Evolutionary conservation across 2,797 vertebrate species (phyloP).

Genomic region (Leucoraja ocellata): DNA sequence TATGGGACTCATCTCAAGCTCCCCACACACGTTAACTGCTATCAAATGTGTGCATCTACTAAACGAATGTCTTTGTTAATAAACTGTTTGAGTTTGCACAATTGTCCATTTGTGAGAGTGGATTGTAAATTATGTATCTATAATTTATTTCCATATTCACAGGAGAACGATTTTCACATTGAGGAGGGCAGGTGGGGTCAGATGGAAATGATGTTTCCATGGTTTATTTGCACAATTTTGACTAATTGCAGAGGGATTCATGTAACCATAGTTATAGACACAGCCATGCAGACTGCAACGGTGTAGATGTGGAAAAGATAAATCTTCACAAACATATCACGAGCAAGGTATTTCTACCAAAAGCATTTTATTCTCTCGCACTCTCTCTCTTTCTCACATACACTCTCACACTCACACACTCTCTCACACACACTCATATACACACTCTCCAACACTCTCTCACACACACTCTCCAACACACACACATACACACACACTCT

Average conservation of each 20-base stretch:
- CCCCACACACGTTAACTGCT: neutral
- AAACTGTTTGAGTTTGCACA: neutral
- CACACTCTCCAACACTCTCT: too few relatives aligned
- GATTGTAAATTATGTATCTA: neutral
- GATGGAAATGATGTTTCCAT: conserved; percentile 38
- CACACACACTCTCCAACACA: too few relatives aligned
- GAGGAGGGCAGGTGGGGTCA: neutral
- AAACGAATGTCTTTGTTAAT: neutral
- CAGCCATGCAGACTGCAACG: neutral
- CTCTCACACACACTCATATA: too few relatives aligned
- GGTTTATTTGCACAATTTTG: neutral
- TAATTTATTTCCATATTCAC: neutral
- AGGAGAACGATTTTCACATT: neutral
- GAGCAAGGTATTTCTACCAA: conserved; percentile 57
- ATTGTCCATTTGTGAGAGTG: neutral
- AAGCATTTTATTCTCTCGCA: conserved; percentile 44
- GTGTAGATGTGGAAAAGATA: conserved; percentile 12
- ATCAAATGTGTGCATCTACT: neutral
- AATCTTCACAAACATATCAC: conserved; percentile 57
- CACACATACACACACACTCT: conserved; percentile 43
- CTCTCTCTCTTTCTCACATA: too few relatives aligned
- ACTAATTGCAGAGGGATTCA: neutral
- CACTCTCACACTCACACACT: too few relatives aligned
- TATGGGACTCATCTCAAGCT: neutral
- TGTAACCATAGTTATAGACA: neutral